Percentiles rank a stretch among this genome's conserved stretches.
Conservation (phyloP, 2,888 invertebrate species). For the Himalopsyche japonica region DNA sequence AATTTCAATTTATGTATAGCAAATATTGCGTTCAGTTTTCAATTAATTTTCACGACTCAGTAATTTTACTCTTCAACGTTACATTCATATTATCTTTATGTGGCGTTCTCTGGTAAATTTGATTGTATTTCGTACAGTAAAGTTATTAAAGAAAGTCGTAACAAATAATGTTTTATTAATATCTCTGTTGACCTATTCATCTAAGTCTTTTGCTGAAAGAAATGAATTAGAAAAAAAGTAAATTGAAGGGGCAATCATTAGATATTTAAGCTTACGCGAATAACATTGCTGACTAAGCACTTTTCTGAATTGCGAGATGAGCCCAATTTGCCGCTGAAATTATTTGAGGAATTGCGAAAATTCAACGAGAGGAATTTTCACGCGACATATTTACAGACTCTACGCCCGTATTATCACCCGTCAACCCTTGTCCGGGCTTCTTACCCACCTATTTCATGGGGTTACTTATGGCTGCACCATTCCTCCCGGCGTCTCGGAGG, state of each 20-base stretch:
- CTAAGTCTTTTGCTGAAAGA: not conserved
- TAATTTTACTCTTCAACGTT: too few relatives aligned
- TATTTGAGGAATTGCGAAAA: not conserved
- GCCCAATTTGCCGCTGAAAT: not conserved
- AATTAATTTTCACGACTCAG: too few relatives aligned
- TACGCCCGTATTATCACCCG: constrained; percentile 9
- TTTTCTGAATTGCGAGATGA: not conserved
- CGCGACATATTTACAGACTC: not conserved
- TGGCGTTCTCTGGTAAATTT: too few relatives aligned
- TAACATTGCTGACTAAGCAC: not conserved
- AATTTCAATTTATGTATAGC: too few relatives aligned
- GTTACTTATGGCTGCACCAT: not conserved
- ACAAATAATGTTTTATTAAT: too few relatives aligned
- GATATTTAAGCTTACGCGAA: not conserved
- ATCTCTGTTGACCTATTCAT: too few relatives aligned
- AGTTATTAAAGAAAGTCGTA: too few relatives aligned
- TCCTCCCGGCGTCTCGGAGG: not conserved
- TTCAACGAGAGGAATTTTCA: not conserved
- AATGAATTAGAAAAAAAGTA: not conserved
- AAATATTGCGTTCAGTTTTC: too few relatives aligned
- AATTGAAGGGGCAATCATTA: not conserved
- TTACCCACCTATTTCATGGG: not conserved
- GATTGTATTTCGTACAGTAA: too few relatives aligned
- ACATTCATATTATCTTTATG: too few relatives aligned
- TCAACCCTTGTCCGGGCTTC: constrained; percentile 20